A percentile compares a stretch with the other conserved stretches of the same genome.
These are phyloP conservation scores for Pandemis cinnamomeana DNA, from an alignment of 2,888 invertebrate genomes.

Conservation along the genomic window DNA sequence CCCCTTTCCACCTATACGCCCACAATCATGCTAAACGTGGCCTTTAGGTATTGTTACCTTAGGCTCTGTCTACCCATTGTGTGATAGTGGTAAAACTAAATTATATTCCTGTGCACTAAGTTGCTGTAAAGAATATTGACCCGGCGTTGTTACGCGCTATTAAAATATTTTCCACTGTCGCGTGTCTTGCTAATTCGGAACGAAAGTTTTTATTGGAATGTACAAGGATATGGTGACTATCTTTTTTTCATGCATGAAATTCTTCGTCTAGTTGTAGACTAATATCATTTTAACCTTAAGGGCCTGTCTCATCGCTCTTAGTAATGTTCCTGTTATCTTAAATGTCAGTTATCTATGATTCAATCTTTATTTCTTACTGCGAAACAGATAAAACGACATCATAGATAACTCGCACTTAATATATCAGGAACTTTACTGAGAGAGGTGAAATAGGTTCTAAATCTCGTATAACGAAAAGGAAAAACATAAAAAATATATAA, in stretches of 20 bases:
- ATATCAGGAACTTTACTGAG: too few species aligned
- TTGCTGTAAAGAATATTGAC: constrained; percentile 29
- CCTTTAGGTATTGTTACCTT: too few species aligned
- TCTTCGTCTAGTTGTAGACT: neutral
- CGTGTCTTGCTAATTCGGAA: constrained; percentile 22
- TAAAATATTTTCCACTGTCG: constrained; percentile 31
- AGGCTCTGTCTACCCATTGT: neutral
- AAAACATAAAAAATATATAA: too few species aligned
- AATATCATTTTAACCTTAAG: constrained; percentile 1
- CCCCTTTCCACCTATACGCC: too few species aligned
- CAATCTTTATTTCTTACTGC: too few species aligned
- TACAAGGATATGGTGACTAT: constrained; percentile 3
- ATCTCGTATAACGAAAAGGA: neutral
- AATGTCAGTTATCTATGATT: too few species aligned
- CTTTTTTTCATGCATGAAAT: constrained; percentile 15
- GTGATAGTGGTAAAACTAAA: constrained; percentile 4
- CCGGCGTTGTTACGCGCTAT: constrained; percentile 14
- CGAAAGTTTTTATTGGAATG: constrained; percentile 18
- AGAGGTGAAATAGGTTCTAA: too few species aligned
- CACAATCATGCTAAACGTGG: too few species aligned
- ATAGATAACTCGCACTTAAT: too few species aligned
- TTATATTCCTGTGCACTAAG: constrained; percentile 24
- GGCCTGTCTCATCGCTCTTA: too few species aligned
- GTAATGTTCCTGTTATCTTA: too few species aligned
- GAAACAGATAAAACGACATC: too few species aligned